Evolutionary conservation across 2,797 vertebrate genomes (phyloP).

Genomic region (Phataginus tetradactyla): DNA sequence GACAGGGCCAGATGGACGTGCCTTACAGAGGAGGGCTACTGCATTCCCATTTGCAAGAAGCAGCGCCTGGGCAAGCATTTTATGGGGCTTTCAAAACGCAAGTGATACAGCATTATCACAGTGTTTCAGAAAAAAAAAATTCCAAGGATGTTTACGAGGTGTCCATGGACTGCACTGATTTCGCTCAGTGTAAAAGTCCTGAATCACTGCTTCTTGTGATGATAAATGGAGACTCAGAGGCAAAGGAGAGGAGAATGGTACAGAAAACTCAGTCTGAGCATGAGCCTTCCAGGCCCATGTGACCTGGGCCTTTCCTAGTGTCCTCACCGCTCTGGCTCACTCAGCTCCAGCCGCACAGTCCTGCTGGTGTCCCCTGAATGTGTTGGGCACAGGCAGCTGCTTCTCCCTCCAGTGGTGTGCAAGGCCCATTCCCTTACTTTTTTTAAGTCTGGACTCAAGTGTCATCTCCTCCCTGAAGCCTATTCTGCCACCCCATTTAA

Average conservation of each 20-base stretch:
- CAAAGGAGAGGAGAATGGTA: background rate
- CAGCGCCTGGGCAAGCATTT: background rate
- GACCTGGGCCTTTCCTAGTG: background rate
- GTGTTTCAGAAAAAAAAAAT: background rate
- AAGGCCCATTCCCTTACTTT: background rate
- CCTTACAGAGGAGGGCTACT: background rate
- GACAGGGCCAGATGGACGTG: too few relatives aligned
- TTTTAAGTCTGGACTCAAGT: background rate
- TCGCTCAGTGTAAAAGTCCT: background rate
- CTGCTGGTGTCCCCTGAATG: background rate
- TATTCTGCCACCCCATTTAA: background rate
- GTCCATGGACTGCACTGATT: background rate
- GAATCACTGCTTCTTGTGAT: background rate
- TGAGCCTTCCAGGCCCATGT: background rate
- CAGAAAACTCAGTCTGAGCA: background rate
- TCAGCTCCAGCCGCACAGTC: background rate
- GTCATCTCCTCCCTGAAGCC: background rate
- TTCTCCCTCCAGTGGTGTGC: background rate
- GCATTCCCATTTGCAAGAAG: background rate
- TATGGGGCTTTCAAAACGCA: background rate
- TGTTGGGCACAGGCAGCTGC: fast-evolving
- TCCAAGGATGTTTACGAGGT: background rate
- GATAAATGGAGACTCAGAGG: background rate
- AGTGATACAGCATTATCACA: too few relatives aligned
- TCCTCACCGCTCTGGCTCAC: background rate